Base-by-base conservation (phyloP, 1,140 invertebrate genomes). In the Drosophila yakuba region DNA sequence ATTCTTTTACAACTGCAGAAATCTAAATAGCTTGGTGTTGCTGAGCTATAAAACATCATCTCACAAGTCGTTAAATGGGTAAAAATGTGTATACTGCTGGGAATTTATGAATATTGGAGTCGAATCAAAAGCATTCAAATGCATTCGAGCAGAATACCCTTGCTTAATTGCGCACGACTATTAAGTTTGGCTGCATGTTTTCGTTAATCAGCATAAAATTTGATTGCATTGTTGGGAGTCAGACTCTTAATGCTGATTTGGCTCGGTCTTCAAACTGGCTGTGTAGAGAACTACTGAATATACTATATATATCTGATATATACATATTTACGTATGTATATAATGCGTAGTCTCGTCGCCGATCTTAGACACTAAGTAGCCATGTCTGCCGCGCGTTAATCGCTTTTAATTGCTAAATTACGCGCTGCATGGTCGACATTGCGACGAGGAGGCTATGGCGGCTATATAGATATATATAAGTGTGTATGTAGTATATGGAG, bases 351-450 rank as follows among this genome's bases (percentile, higher is more conserved):
- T 38, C 41, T 43, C 20, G 32, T 48, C 44, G 45, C 32, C 57
- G 59, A 80, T 84, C 74, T 83, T 52, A 79, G 76, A 77, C 73
- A 77, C 68, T 88, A 79, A 86, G 83, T 79, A 76, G 74, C 74
- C 63, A 57, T 68, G 73, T 73, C 43, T 73, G 78, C 55, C 35
- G 74, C 67, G 75, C 83, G 83, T 88, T 88, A 89, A 89, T 89
- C 84, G 84, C 84, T 89, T 89, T 89, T 89, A 89, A 89, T 89
- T 89, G 84, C 85, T 89, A 89, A 89, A 89, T 89, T 89, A 89
- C 84, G 84, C 84, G 55, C 84, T 77, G 84, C 72, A 77, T 80
- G 80, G 62, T 54, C 75, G 64, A 68, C 69, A 78, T 72, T 78
- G 76, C 64, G 60, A 66, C 64, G 64, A 68, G 60, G 64, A 68